Conservation (phyloP, 1,140 invertebrate genomes). For the Dendrolimus punctatus region DNA sequence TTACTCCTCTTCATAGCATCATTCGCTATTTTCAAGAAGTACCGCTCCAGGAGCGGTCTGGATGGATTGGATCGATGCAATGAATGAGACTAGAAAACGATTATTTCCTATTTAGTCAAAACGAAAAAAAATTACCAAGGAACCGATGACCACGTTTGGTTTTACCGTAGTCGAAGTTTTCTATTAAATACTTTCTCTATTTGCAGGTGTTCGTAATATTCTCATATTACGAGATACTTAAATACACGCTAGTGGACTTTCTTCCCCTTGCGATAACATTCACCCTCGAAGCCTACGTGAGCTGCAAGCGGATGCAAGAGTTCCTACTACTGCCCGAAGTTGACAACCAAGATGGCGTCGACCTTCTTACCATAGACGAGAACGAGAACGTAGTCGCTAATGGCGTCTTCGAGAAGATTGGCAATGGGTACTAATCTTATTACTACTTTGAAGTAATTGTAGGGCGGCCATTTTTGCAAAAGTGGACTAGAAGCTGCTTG, state of each 20-base stretch:
- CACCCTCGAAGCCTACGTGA: constrained; percentile 75
- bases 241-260: constrained; percentile 81
- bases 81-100: no score
- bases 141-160: no score
- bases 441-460: background rate
- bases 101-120: no score
- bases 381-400: constrained; percentile 20
- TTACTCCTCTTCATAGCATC: no score
- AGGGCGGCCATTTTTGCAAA: no score
- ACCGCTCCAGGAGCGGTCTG: no score
- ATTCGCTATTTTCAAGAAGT: no score
- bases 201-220: constrained; percentile 77
- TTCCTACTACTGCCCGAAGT: constrained; percentile 76
- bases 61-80: no score
- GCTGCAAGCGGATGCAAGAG: constrained; percentile 78
- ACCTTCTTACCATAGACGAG: constrained; percentile 40
- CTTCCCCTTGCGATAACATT: constrained; percentile 79
- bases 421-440: constrained; percentile 44
- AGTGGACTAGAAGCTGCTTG: no score
- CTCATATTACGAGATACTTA: constrained; percentile 81
- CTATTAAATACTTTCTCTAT: no score
- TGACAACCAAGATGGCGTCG: constrained; percentile 43
- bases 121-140: no score
- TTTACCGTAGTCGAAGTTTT: no score
- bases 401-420: constrained; percentile 55